These are phyloP conservation scores for Caenorhabditis becei DNA, from an alignment of 2,888 invertebrate species.

Conservation along the genomic window DNA sequence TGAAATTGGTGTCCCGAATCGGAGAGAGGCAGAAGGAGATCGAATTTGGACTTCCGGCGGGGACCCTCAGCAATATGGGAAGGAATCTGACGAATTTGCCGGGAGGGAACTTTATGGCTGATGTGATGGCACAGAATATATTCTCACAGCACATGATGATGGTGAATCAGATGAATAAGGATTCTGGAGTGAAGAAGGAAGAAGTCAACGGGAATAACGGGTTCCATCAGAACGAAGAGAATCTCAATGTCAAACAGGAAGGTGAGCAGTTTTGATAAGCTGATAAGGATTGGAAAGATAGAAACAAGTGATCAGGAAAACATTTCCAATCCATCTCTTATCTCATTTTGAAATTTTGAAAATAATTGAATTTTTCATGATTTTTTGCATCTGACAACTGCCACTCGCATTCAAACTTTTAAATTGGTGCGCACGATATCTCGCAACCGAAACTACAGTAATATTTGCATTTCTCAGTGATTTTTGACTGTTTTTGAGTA, in stretches of 20 bases:
- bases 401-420: too few species aligned
- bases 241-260: constrained; percentile 37
- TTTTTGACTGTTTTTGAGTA: too few species aligned
- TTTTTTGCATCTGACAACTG: too few species aligned
- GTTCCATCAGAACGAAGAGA: constrained; percentile 46
- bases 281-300: too few species aligned
- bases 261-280: constrained; percentile 15
- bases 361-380: too few species aligned
- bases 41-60: constrained; percentile 71
- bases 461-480: too few species aligned
- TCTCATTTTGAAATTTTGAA: too few species aligned
- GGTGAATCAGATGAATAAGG: constrained; percentile 49
- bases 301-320: too few species aligned
- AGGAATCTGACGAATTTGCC: constrained; percentile 65
- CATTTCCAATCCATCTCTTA: too few species aligned
- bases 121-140: constrained; percentile 72
- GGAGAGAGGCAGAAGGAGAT: constrained; percentile 74
- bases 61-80: constrained; percentile 71
- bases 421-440: too few species aligned
- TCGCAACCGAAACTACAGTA: too few species aligned
- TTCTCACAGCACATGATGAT: constrained; percentile 69
- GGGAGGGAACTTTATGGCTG: constrained; percentile 70
- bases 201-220: not conserved
- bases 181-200: constrained; percentile 19
- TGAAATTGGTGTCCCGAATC: constrained; percentile 77